phyloP scores from a whole-genome alignment of 2,888 invertebrate genomes.

The Apodemia zela region DNA sequence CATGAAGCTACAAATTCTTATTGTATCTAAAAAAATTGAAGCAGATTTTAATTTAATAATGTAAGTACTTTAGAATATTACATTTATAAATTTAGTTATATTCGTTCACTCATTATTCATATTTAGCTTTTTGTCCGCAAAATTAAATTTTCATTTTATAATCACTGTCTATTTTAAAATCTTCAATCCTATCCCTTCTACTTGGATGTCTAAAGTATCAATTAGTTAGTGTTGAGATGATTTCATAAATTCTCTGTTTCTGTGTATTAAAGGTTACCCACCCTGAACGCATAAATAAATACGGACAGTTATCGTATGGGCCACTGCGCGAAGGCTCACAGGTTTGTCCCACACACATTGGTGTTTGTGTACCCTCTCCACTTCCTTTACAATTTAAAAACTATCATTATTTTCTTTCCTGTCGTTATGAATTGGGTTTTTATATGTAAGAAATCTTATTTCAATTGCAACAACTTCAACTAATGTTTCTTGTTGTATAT shows the following conservation, averaged over 20 bases:
- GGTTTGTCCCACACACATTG: conserved; percentile 81
- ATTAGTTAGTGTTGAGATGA: conserved; percentile 40
- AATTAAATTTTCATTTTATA: conserved; percentile 17
- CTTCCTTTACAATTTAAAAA: conserved; percentile 49
- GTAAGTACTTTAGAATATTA: conserved; percentile 1
- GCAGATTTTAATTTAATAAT: conserved; percentile 1
- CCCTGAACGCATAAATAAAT: conserved; percentile 82
- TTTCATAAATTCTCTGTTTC: conserved; percentile 69
- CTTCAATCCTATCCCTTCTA: conserved; percentile 55
- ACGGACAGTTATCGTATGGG: conserved; percentile 84
- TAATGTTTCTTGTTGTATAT: conserved; percentile 27
- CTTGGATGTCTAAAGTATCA: conserved; percentile 59
- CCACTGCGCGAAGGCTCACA: conserved; percentile 84
- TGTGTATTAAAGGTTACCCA: conserved; percentile 84
- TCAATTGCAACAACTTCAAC: conserved; percentile 13
- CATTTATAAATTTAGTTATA: conserved; percentile 37
- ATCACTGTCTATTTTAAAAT: conserved; percentile 35
- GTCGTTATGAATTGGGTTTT: conserved; percentile 28
- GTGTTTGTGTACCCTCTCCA: conserved; percentile 74
- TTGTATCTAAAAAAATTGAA: background rate
- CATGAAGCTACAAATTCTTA: conserved; percentile 19
- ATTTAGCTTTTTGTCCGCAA: conserved; percentile 47
- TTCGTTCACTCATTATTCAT: conserved; percentile 42
- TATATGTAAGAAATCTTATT: conserved; percentile 1
- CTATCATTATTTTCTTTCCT: conserved; percentile 40